Evolutionary conservation across 1,140 invertebrate genomes (phyloP), one percentile per base, ranked within the genome.

Genomic region (Macrobrachium rosenbergii): DNA sequence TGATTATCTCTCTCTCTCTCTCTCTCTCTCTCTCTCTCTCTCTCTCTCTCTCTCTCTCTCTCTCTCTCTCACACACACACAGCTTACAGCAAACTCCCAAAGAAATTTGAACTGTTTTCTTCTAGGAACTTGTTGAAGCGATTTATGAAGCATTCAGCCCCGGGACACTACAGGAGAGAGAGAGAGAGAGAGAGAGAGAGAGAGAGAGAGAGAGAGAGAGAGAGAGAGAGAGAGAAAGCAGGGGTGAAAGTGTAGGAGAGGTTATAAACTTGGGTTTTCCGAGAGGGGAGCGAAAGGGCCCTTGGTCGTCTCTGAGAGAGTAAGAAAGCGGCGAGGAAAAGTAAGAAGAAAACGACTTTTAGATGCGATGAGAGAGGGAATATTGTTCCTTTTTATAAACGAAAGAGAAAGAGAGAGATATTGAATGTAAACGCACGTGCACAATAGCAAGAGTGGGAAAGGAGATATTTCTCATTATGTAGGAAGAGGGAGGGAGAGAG

Each of bases 121-220:
- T 37, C 28, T 37, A 37, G 28, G 28, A 37, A 37, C 28, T 37
- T 37, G 28, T 37, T 37, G 28, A 37, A 37, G 28, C 28, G 28
- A 37, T 37, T 37, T 37, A 3, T 3, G 28, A 37, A 37, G 28
- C 3, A 37, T 37, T 37, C 28, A 37, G 28, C 28, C 3, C 28
- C 28, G 28, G 28, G 28, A 37, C 28, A 37, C 69, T 37, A 43
- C 69, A 75, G 12, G 23, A 75, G 23, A 75, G 73, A 75, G 73
- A 43, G 21, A 73, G 69, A 72, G 67, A n/a, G n/a, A 72, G 67
- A 72, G n/a, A n/a, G n/a, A n/a, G 72, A 75, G 72, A 75, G 72
- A 75, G 72, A 75, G 72, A 75, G 72, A 75, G 72, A 75, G 72
- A 75, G 72, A 75, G 72, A 75, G 72, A 75, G 73, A 75, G 73